Evolutionary conservation across 2,797 vertebrate genomes (phyloP).

Genomic region (Sebastiscus tertius): DNA sequence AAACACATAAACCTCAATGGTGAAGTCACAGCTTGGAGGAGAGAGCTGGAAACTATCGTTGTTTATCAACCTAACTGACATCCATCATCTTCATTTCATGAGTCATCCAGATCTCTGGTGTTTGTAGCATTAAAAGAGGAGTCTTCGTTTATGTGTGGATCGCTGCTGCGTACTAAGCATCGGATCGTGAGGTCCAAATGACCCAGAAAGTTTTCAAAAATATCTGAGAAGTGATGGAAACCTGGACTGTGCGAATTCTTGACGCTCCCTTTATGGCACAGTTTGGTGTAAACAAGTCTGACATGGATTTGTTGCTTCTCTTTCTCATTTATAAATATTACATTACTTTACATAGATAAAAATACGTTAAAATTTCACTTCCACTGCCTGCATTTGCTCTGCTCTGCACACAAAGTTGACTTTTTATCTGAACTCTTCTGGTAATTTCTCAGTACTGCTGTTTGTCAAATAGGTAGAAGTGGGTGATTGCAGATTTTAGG

Average conservation of each 20-base stretch:
- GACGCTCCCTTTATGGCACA: neutral
- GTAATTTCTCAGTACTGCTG: neutral
- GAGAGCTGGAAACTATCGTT: constrained; percentile 69
- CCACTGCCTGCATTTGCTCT: neutral
- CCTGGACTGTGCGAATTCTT: neutral
- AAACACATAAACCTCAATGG: constrained; percentile 62
- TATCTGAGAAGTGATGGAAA: constrained; percentile 15
- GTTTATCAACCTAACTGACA: constrained; percentile 72
- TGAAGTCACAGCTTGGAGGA: constrained; percentile 76
- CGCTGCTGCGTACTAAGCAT: constrained; percentile 11
- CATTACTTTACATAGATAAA: neutral
- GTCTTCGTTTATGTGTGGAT: constrained; percentile 10
- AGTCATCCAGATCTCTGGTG: constrained; percentile 54
- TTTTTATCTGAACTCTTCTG: neutral
- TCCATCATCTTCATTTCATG: constrained; percentile 59
- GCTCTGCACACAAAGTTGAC: neutral
- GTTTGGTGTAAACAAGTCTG: constrained; percentile 32
- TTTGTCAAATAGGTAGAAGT: neutral
- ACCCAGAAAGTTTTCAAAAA: constrained; percentile 19
- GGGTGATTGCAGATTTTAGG: neutral
- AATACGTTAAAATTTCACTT: neutral
- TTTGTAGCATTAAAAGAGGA: constrained; percentile 44
- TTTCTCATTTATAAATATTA: neutral
- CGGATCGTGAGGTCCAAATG: constrained; percentile 28
- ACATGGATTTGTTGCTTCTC: constrained; percentile 6